These are phyloP conservation scores for Echeneis naucrates DNA, from an alignment of 2,797 vertebrate species.

Conservation along the genomic window DNA sequence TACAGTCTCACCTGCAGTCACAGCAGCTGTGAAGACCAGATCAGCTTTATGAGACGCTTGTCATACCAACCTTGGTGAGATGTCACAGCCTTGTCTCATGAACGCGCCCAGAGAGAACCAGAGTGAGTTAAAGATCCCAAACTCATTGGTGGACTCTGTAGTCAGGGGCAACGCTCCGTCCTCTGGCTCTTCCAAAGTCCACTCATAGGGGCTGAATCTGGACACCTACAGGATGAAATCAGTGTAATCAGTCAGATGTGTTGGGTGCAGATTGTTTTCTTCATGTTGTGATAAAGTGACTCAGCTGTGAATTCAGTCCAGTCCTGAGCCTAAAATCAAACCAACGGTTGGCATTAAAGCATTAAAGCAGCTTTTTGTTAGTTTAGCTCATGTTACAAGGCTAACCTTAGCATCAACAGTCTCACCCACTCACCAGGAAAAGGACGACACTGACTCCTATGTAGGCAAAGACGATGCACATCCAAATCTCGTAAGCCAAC, in stretches of 20 bases:
- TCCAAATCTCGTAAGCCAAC: constrained; percentile 98
- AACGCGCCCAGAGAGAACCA: constrained; percentile 92
- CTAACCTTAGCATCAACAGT: too few relatives aligned
- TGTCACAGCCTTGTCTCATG: constrained; percentile 90
- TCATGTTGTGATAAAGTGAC: too few relatives aligned
- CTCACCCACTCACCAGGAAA: constrained; percentile 90
- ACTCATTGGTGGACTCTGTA: constrained; percentile 98
- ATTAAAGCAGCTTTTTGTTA: too few relatives aligned
- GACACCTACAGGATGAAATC: constrained; percentile 62
- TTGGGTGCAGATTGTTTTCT: too few relatives aligned
- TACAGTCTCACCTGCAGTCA: background rate
- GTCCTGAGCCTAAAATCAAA: too few relatives aligned
- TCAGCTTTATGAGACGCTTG: constrained; percentile 17
- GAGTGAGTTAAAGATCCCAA: constrained; percentile 99
- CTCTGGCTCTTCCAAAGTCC: constrained; percentile 98
- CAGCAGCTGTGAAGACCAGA: background rate
- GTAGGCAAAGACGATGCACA: constrained; percentile 99
- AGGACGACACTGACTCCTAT: constrained; percentile 99
- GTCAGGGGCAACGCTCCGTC: constrained; percentile 93
- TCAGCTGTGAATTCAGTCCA: too few relatives aligned
- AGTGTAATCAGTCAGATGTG: background rate
- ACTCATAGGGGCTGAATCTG: constrained; percentile 98
- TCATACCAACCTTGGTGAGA: constrained; percentile 88
- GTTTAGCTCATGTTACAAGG: too few relatives aligned
- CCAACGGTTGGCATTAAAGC: too few relatives aligned